Evolutionary conservation across 2,113 vertebrate genomes (phyloP), one percentile per base, ranked within the genome.

Genomic region (Hipposideros armiger): DNA sequence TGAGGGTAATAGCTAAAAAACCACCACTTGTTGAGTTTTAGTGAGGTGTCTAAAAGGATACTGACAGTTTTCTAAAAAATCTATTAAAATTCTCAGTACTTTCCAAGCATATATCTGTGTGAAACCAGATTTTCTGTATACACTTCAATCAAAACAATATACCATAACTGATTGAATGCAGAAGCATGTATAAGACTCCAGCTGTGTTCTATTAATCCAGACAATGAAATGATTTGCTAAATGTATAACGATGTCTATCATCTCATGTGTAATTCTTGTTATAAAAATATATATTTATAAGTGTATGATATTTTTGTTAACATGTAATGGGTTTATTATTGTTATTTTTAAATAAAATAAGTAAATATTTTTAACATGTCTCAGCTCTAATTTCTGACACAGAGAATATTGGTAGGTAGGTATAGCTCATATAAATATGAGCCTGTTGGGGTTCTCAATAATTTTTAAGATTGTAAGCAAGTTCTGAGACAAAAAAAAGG

Each of bases 201-300:
- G 52, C 54, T 95, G 30, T 73, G 52, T 87, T 73, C 85, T 74
- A 19, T 60, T 52, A 92, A 80, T 17, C 19, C 36, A 56, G 6
- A 73, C 7, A 30, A 0, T n/a, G 28, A 95, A 82, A 74, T 84
- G 56, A 87, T 69, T 94, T 78, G 47, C 7, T 24, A 93, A 83
- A 72, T 30, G 1, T 26, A 4, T 42, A 92, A 90, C n/a, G 83
- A 66, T 73, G 14, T 17, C 32, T 69, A 30, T 54, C 45, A 56
- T 67, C 28, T 67, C n/a, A n/a, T 66, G 40, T 87, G 24, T 19
- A 60, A 45, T 66, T 47, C 47, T 73, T 94, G 26, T 56, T 91
- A 74, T 69, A 36, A 87, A 97, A 86, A 64, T 40, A 50, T 56
- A 36, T 81, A 64, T 84, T 92, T 92, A 74, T 58, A 16, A 96